phyloP scores from a whole-genome alignment of 2,797 vertebrate genomes.

The Simalia tracyae region DNA sequence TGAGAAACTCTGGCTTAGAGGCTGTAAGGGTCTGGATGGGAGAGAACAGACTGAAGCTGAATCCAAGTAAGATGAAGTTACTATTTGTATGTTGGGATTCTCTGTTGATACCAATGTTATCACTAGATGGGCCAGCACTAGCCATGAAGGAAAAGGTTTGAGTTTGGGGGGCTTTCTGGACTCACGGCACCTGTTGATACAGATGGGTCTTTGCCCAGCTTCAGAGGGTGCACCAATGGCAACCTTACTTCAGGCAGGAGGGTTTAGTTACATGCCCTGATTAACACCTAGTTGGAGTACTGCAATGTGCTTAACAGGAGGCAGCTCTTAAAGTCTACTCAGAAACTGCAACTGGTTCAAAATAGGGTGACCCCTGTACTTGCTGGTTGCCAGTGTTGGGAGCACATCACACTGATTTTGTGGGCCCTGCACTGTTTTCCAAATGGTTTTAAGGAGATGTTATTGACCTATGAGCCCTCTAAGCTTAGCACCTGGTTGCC shows the following conservation, averaged over 20 bases:
- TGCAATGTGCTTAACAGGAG: not conserved
- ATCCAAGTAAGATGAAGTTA: not conserved
- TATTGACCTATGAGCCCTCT: not conserved
- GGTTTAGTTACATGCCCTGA: not conserved
- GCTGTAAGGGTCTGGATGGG: not conserved
- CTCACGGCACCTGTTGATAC: not conserved
- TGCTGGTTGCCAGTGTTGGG: not conserved
- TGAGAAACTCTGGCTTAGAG: not conserved
- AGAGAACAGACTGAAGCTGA: not conserved
- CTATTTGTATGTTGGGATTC: not conserved
- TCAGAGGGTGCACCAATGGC: not conserved
- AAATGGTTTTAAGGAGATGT: not conserved
- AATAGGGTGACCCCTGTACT: not conserved
- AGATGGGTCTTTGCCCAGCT: not conserved
- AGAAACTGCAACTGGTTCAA: not conserved
- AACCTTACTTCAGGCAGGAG: not conserved
- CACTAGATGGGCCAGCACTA: not conserved
- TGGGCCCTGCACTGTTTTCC: not conserved
- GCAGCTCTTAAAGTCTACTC: not conserved
- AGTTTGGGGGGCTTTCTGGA: not conserved
- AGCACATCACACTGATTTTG: not conserved
- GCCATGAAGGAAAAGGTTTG: not conserved
- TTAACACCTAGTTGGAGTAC: not conserved
- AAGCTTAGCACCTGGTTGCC: not conserved
- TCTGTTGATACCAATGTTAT: not conserved